phyloP scores from a whole-genome alignment of 2,888 invertebrate genomes.

The Agonopterix heracliana region DNA sequence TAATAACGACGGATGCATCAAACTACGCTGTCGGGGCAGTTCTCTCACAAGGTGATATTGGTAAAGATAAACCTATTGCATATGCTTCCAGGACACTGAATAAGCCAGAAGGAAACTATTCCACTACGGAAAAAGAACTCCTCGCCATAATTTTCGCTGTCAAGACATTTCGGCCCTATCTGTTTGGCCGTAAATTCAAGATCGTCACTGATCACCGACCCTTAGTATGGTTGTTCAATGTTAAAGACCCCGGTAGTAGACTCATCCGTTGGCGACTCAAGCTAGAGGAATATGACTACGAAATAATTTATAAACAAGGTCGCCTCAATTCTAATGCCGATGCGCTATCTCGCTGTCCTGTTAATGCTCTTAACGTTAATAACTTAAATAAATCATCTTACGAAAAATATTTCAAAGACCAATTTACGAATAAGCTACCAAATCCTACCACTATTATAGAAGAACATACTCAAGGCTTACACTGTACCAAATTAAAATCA shows the following conservation, averaged over 20 bases:
- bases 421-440: background rate
- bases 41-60: slow-evolving; percentile 8
- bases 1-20: slow-evolving; percentile 13
- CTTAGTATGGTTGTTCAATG: slow-evolving; percentile 10
- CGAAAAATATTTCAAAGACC: background rate
- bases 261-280: slow-evolving; percentile 10
- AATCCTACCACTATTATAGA: background rate
- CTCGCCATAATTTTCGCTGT: slow-evolving; percentile 8
- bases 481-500: background rate
- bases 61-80: slow-evolving; percentile 3
- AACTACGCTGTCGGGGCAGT: slow-evolving; percentile 11
- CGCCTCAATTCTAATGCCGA: slow-evolving; percentile 14
- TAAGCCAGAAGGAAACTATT: slow-evolving; percentile 6
- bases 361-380: background rate
- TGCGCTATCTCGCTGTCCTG: slow-evolving; percentile 5
- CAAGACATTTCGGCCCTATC: slow-evolving; percentile 10
- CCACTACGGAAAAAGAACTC: slow-evolving; percentile 8
- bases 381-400: background rate
- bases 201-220: slow-evolving; percentile 8
- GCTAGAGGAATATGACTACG: slow-evolving; percentile 14
- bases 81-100: slow-evolving; percentile 9
- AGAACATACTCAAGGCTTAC: background rate
- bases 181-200: slow-evolving; percentile 6
- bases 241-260: slow-evolving; percentile 12
- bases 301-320: slow-evolving; percentile 13